These are phyloP conservation scores for Falco cherrug DNA, from an alignment of 2,797 vertebrate genomes.

Conservation along the genomic window DNA sequence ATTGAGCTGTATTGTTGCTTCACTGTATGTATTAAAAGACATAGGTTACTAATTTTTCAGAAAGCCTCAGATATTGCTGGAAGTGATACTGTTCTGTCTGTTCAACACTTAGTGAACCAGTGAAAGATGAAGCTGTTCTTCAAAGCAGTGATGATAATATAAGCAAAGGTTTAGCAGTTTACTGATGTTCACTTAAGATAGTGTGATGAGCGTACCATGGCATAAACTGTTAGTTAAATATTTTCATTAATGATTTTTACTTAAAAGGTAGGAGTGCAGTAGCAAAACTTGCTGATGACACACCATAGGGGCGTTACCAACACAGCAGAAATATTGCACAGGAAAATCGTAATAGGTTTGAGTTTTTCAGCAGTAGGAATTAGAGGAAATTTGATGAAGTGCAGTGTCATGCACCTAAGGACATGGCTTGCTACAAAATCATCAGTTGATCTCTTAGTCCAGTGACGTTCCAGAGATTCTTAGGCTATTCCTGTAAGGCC, in stretches of 20 bases:
- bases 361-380: background rate
- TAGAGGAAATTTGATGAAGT: background rate
- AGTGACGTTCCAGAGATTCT: background rate
- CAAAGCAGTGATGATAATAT: background rate
- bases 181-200: background rate
- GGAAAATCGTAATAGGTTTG: background rate
- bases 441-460: background rate
- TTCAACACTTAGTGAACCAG: background rate
- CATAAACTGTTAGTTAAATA: background rate
- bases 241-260: background rate
- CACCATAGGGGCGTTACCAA: background rate
- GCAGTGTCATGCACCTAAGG: background rate
- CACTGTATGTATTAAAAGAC: background rate
- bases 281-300: background rate
- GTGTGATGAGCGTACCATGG: background rate
- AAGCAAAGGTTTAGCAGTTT: background rate
- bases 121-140: background rate
- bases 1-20: background rate
- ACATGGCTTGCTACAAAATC: background rate
- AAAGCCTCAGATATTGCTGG: background rate
- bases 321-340: background rate
- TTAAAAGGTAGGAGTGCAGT: background rate
- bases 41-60: background rate
- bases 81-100: background rate
- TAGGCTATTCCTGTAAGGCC: background rate